Percentiles rank a stretch among this genome's conserved stretches.
These are phyloP conservation scores for Oreochromis spilurus DNA, from an alignment of 2,113 vertebrate genomes.

Conservation along the genomic window DNA sequence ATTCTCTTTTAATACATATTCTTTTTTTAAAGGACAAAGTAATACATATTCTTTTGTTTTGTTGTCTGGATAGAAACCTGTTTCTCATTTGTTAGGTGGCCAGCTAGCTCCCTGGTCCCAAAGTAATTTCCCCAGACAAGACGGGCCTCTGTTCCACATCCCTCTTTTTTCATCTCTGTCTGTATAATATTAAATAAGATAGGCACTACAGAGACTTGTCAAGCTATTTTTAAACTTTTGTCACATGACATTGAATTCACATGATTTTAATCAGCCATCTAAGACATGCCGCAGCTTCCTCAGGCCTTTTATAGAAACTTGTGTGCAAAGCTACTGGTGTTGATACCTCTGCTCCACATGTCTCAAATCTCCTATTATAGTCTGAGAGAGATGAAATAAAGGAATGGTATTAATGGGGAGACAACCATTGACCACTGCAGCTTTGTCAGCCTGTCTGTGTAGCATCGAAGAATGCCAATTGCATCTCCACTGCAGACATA, in stretches of 20 bases:
- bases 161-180: background rate
- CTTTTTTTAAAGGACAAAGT: conserved; percentile 23
- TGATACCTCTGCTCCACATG: conserved; percentile 21
- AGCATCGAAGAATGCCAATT: conserved; percentile 40
- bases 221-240: conserved; percentile 14
- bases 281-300: background rate
- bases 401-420: conserved; percentile 17
- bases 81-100: conserved; percentile 63
- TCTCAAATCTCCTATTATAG: conserved; percentile 38
- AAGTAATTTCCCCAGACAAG: conserved; percentile 51
- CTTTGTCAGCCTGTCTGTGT: conserved; percentile 26
- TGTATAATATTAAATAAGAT: conserved; percentile 24
- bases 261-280: conserved; percentile 20
- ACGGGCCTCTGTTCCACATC: conserved; percentile 47
- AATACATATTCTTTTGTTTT: conserved; percentile 43
- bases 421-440: conserved; percentile 21
- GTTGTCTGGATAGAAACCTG: conserved; percentile 60
- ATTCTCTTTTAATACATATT: background rate
- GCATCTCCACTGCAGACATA: conserved; percentile 30
- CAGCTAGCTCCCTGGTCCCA: conserved; percentile 44
- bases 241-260: conserved; percentile 7
- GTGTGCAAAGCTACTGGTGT: conserved; percentile 26
- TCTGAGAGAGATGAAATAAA: conserved; percentile 11
- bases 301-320: background rate
- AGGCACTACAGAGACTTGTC: conserved; percentile 5